Evolutionary conservation across 2,113 vertebrate genomes (phyloP).

Genomic region (Anthoscopus minutus): DNA sequence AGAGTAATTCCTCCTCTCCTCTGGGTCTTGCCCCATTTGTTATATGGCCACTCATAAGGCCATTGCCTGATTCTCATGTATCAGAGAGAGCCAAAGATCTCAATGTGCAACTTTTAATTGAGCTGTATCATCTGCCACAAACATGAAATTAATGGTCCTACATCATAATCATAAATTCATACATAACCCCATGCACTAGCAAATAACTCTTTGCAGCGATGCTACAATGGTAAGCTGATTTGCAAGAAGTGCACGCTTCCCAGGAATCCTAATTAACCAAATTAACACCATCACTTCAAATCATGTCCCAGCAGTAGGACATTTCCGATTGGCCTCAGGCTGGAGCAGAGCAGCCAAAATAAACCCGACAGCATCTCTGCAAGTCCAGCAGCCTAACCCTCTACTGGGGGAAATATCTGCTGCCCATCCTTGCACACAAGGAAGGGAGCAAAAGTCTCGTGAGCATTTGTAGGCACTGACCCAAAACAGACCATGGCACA

Average conservation of each 20-base stretch:
- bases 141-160: conserved; percentile 64
- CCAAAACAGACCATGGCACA: not conserved
- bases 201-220: conserved; percentile 60
- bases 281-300: conserved; percentile 73
- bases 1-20: not conserved
- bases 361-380: not conserved
- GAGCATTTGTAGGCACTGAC: not conserved
- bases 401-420: not conserved
- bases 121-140: conserved; percentile 59
- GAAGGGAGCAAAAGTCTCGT: not conserved
- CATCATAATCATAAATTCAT: conserved; percentile 70
- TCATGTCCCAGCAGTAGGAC: conserved; percentile 65
- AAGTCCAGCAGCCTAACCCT: not conserved
- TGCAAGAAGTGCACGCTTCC: conserved; percentile 49
- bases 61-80: not conserved
- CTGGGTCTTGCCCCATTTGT: not conserved
- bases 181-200: conserved; percentile 53
- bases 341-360: conserved; percentile 60
- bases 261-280: conserved; percentile 71
- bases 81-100: not conserved
- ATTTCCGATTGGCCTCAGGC: conserved; percentile 57
- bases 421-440: not conserved
- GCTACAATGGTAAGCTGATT: conserved; percentile 60
- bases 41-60: not conserved
- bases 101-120: conserved; percentile 41